These are phyloP conservation scores for Watsonalla binaria DNA, from an alignment of 2,888 invertebrate genomes.

Conservation along the genomic window DNA sequence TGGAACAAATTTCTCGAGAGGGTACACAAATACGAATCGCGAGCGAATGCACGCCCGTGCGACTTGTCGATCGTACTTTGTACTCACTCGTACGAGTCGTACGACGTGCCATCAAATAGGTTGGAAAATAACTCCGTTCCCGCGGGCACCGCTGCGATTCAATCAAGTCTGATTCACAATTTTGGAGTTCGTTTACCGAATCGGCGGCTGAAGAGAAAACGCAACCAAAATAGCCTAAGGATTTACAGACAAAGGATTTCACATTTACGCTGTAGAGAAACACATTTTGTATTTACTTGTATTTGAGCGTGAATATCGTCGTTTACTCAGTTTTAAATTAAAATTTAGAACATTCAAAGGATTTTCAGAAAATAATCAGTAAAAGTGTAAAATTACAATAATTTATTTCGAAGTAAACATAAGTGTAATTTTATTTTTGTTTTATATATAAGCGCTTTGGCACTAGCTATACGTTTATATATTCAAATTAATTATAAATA, in stretches of 20 bases:
- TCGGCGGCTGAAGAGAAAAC: conserved; percentile 49
- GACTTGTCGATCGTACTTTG: conserved; percentile 40
- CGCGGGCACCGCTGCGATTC: conserved; percentile 70
- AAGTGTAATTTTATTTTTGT: no score
- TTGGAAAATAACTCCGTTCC: conserved; percentile 73
- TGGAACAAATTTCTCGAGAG: conserved; percentile 69
- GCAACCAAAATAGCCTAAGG: conserved; percentile 51
- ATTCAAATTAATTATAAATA: no score
- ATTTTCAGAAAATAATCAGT: no score
- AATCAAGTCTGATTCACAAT: conserved; percentile 75
- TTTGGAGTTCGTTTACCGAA: conserved; percentile 74
- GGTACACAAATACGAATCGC: conserved; percentile 53
- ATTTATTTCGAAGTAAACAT: no score
- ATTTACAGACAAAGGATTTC: conserved; percentile 19
- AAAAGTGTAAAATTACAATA: no score
- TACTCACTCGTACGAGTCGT: conserved; percentile 5
- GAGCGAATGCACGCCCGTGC: conserved; percentile 37
- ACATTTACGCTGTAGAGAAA: conserved; percentile 9
- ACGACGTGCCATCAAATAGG: conserved; percentile 65
- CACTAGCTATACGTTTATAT: no score
- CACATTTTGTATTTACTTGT: background rate
- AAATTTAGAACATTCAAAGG: no score
- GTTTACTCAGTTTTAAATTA: no score
- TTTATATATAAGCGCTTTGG: no score
- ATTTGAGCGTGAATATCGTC: no score